Base-by-base conservation (phyloP, 2,888 invertebrate species). In the Dioctria rufipes region DNA sequence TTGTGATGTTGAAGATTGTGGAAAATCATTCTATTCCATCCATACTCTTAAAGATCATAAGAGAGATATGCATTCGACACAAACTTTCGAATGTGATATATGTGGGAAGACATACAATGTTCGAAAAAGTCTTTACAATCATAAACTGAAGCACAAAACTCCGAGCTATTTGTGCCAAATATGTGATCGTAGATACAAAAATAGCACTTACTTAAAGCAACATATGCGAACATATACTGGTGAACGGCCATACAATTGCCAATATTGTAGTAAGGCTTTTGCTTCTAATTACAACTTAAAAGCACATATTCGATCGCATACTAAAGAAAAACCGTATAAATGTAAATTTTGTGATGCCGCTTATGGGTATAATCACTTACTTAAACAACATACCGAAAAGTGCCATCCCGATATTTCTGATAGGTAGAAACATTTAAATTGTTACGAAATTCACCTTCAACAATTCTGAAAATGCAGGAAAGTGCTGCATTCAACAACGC, bases 241-340 rank as follows among this genome's bases (percentile, higher is more conserved):
- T n/a, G 80, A 80, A 80, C 37, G 80, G 13, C 80, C 80, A 2
- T 80, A 73, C 54, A 63, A 51, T 11, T 80, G 80, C 61, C n/a
- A 43, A 43, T 13, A 51, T 51, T 80, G 80, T 73, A 46, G 42
- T n/a, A 60, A 42, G 4, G 37, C 80, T 8, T 80, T 80, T 71
- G 69, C 80, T 5, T 54, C 80, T 3, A 25, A 25, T 4, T 80
- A 71, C 39, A 80, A 80, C 40, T 67, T 80, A 69, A 80, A 80
- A 63, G 39, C 71, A 3, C 80, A 80, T 46, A 3, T 71, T 4
- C 54, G 80, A 11, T 71, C 71, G 9, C 80, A 80, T 63, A 80
- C 80, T 11, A 80, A 78, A 39, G 81, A 81, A 42, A 78, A 78
- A 77, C 78, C 81, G n/a, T 81, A 60, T 63, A 13, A 43, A 8